Evolutionary conservation across 1,140 invertebrate genomes (phyloP), one percentile per base, ranked within the genome.

Genomic region (Drosophila kurseongensis): DNA sequence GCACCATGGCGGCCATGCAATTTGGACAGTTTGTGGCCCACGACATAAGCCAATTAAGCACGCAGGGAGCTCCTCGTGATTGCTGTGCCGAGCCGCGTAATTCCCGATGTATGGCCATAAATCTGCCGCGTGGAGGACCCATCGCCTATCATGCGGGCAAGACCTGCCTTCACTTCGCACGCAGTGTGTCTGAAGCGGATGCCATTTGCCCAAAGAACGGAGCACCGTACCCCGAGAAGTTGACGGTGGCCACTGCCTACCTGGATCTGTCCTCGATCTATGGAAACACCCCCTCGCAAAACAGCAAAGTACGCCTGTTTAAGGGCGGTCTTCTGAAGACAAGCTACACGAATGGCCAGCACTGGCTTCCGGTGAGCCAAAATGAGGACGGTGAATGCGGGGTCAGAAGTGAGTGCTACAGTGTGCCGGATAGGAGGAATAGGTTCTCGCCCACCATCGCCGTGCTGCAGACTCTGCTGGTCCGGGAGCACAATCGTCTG

Each of bases 401-500:
- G 4, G 74, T 85, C 0, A 93, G 93, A 1, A 95, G 95, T 78
- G 93, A 95, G 40, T 97, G 96, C 79, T 96, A 96, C 85, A 80
- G 92, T 18, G 91, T 96, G 42, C 96, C 98, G 68, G 98, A 99
- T 82, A 92, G 93, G n/a, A 93, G 98, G 61, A 96, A 95, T 0
- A 99, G 98, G 92, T 97, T 98, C 88, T 96, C 96, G 75, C 95
- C 96, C 0, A 95, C 96, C 67, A 92, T 98, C 16, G 95, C 96
- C 0, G 92, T 96, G 6, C 92, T 99, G 0, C 98, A 99, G 66
- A 96, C 97, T 0, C 91, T 98, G 10, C 93, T 97, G 42, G 92
- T 98, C 56, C 93, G 98, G 67, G 97, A 99, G 92, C 98, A 99
- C 91, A 99, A 99, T 92, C 94, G 97, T 44, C 93, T 99, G 14